These are phyloP conservation scores for Drosophila grimshawi DNA, from an alignment of 1,140 invertebrate genomes.

Conservation along the genomic window DNA sequence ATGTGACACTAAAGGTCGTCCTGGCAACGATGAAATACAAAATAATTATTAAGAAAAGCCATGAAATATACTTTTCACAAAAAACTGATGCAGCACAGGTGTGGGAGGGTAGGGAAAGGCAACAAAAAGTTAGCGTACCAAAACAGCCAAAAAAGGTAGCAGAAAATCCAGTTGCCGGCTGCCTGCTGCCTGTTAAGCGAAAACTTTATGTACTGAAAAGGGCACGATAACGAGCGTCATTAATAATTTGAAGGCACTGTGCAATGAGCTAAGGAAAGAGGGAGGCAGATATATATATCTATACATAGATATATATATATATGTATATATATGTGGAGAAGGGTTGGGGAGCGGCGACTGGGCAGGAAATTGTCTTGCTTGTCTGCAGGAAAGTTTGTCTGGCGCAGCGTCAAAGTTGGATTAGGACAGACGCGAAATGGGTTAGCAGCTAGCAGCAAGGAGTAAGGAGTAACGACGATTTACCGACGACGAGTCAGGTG, in stretches of 20 bases:
- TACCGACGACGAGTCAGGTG: conserved; percentile 19
- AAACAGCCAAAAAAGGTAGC: conserved; percentile 51
- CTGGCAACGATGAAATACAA: conserved; percentile 72
- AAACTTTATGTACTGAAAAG: conserved; percentile 84
- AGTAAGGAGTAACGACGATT: conserved; percentile 13
- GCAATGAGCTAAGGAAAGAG: conserved; percentile 1
- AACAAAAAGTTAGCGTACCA: conserved; percentile 20
- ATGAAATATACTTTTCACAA: conserved; percentile 51
- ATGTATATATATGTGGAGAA: background rate
- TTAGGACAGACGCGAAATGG: conserved; percentile 70
- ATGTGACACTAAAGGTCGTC: conserved; percentile 80
- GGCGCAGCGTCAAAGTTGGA: conserved; percentile 50
- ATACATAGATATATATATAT: background rate
- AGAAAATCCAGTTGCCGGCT: conserved; percentile 17
- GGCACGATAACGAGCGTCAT: conserved; percentile 83
- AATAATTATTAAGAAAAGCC: conserved; percentile 75
- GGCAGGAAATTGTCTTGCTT: conserved; percentile 66
- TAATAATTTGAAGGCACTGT: conserved; percentile 78
- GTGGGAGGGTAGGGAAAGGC: background rate
- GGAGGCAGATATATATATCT: background rate
- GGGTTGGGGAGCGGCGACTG: background rate
- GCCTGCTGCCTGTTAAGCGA: conserved; percentile 57
- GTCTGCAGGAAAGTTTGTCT: conserved; percentile 60
- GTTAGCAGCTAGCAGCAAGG: conserved; percentile 47
- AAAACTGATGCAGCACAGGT: background rate